A percentile compares a stretch with the other conserved stretches of the same genome.
phyloP scores from a whole-genome alignment of 23 tunicate genomes.

The Ciona savignyi region DNA sequence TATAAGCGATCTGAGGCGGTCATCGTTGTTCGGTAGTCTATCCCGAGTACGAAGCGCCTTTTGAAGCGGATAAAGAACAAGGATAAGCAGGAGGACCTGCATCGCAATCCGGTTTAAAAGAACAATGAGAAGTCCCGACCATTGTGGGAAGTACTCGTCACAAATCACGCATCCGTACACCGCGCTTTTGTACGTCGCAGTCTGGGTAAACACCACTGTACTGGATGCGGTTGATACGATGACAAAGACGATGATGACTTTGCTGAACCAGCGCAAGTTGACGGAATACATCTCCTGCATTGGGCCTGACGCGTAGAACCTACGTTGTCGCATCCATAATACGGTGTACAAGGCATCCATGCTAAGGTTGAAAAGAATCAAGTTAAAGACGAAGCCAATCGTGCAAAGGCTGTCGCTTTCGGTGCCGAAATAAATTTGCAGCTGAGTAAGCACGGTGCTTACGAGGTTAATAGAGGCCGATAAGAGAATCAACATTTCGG shows the following conservation, averaged over 20 bases:
- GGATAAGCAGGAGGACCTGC: background rate
- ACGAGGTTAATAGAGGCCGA: background rate
- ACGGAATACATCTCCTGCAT: background rate
- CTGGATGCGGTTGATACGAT: background rate
- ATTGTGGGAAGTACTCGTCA: background rate
- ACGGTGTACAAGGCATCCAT: background rate
- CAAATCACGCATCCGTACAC: background rate
- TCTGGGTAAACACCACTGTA: background rate
- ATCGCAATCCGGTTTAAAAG: background rate
- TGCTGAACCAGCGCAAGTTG: background rate
- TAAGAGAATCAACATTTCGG: background rate
- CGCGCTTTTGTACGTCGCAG: background rate
- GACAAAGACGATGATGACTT: background rate
- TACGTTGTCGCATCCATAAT: background rate
- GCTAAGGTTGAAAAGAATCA: background rate
- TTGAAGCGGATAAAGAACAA: background rate
- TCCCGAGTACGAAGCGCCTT: background rate
- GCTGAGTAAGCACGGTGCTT: background rate
- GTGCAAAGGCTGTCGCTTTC: background rate
- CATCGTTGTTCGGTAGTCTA: background rate
- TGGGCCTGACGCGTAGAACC: background rate
- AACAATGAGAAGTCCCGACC: background rate
- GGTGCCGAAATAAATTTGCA: background rate
- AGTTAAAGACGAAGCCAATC: background rate
- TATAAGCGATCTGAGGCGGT: background rate